Conservation (phyloP, 2,888 invertebrate species). For the Lasioglossum calceatum region DNA sequence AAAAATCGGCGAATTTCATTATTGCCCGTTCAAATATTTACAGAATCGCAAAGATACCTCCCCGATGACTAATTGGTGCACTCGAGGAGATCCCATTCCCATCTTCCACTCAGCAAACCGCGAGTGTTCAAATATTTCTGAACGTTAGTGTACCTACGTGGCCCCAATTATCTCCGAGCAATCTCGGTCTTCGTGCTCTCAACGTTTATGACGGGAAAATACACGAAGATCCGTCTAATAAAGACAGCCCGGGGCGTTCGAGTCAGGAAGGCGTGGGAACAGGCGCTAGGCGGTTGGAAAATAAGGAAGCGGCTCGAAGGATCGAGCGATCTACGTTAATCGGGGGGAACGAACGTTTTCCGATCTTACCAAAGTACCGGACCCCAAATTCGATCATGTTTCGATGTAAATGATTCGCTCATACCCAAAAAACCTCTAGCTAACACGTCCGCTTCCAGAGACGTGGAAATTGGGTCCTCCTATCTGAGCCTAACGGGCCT, state of each 20-base stretch:
- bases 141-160: neutral
- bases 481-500: too few relatives aligned
- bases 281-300: constrained; percentile 3
- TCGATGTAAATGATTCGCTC: too few relatives aligned
- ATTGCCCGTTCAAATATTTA: neutral
- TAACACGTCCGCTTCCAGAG: too few relatives aligned
- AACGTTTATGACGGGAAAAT: constrained; percentile 9
- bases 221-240: constrained; percentile 7
- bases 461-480: neutral
- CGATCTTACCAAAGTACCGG: constrained; percentile 26
- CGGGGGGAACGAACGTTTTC: constrained; percentile 46
- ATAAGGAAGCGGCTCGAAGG: constrained; percentile 12
- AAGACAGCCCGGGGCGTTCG: neutral
- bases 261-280: constrained; percentile 25
- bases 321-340: constrained; percentile 62
- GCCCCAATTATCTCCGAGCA: constrained; percentile 6
- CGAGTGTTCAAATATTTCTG: neutral
- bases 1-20: neutral
- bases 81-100: neutral
- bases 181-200: neutral
- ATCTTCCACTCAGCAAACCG: neutral
- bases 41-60: neutral
- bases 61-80: neutral
- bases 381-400: neutral
- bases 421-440: too few relatives aligned